Evolutionary conservation across 1,140 invertebrate species (phyloP).

Genomic region (Geopemphigus sp.): DNA sequence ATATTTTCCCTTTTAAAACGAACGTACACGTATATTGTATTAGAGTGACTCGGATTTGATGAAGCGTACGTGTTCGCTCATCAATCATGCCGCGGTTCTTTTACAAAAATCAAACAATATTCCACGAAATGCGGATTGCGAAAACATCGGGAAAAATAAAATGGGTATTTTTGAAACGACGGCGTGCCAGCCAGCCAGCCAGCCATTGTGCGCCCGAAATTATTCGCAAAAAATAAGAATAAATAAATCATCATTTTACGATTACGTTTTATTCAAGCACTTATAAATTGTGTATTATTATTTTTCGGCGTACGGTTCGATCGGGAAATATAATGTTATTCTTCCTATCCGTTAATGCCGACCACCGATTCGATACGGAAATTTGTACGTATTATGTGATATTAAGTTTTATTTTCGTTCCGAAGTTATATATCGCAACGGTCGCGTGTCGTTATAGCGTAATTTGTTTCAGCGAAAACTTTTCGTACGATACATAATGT

Average conservation of each 20-base stretch:
- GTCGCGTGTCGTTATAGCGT: too few species aligned
- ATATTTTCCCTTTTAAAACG: slow-evolving; percentile 8
- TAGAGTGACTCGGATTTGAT: not conserved
- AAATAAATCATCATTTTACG: slow-evolving; percentile 24
- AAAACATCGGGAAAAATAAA: not conserved
- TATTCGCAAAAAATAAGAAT: not conserved
- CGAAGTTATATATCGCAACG: too few species aligned
- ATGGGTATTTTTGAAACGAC: not conserved
- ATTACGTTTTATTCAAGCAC: too few species aligned
- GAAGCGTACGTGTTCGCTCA: slow-evolving; percentile 15
- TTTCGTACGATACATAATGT: too few species aligned
- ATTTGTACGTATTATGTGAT: too few species aligned
- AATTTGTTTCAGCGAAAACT: too few species aligned
- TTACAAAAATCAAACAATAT: not conserved
- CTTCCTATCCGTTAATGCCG: too few species aligned
- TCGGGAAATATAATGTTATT: too few species aligned
- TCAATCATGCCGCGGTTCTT: slow-evolving; percentile 14
- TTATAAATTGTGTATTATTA: too few species aligned
- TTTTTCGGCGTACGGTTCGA: too few species aligned
- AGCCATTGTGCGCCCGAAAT: not conserved
- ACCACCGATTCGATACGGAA: too few species aligned
- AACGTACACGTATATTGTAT: not conserved
- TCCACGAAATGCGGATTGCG: not conserved
- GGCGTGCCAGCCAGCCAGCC: not conserved
- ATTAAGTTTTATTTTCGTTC: too few species aligned